phyloP scores from a whole-genome alignment of 2,113 vertebrate genomes.

The Hemiprocne comata region DNA sequence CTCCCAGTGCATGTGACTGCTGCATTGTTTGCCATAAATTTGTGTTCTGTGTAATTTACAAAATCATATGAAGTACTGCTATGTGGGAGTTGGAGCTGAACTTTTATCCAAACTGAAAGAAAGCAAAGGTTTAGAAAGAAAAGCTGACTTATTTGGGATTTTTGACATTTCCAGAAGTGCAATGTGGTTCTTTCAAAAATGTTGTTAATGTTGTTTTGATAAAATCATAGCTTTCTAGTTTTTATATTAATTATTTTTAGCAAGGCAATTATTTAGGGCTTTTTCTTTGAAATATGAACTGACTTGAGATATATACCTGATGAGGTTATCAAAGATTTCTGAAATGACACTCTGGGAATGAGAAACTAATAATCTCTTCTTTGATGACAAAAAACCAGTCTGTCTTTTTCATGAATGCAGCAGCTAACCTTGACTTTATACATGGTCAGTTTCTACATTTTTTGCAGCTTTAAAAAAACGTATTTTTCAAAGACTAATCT shows the following conservation, averaged over 20 bases:
- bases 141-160: neutral
- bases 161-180: neutral
- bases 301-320: slow-evolving; percentile 18
- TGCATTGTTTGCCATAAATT: neutral
- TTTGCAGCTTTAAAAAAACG: neutral
- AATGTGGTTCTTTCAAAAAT: neutral
- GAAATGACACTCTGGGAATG: slow-evolving; percentile 16
- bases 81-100: neutral
- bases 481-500: slow-evolving; percentile 39
- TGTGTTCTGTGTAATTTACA: neutral
- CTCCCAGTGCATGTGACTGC: neutral
- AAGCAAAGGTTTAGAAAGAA: neutral
- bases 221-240: neutral
- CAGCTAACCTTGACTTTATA: slow-evolving; percentile 30
- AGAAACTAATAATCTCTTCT: slow-evolving; percentile 21
- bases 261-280: slow-evolving; percentile 22
- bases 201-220: neutral
- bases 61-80: rapidly evolving
- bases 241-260: neutral
- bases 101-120: neutral
- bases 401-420: neutral
- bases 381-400: neutral
- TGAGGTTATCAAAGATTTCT: slow-evolving; percentile 40
- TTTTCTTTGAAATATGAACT: slow-evolving; percentile 4
- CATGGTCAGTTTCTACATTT: neutral